phyloP scores from a whole-genome alignment of 2,888 invertebrate species.

The Nematopogon swammerdamellus region DNA sequence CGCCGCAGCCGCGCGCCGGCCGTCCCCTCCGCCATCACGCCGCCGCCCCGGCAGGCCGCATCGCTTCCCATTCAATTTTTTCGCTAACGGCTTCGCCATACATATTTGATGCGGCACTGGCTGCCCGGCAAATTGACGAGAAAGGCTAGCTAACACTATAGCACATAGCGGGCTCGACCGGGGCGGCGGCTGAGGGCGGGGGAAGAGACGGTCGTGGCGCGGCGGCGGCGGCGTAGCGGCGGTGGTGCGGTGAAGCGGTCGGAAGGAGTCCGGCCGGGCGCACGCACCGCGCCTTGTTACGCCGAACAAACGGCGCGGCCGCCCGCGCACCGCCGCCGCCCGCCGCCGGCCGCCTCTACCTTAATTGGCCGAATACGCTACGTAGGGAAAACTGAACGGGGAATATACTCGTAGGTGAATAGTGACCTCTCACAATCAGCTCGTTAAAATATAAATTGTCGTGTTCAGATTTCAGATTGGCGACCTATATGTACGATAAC shows the following conservation, averaged over 20 bases:
- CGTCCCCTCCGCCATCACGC: too few species aligned
- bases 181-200: background rate
- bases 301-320: background rate
- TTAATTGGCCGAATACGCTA: background rate
- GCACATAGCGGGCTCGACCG: background rate
- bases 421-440: background rate
- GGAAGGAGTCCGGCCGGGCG: background rate
- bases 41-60: too few species aligned
- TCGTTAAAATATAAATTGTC: background rate
- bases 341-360: background rate
- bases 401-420: background rate
- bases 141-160: background rate
- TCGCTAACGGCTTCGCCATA: conserved; percentile 22
- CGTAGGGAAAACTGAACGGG: background rate
- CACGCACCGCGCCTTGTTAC: background rate
- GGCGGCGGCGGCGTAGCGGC: too few species aligned
- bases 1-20: background rate
- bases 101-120: conserved; percentile 30
- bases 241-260: background rate
- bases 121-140: background rate
- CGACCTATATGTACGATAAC: too few species aligned
- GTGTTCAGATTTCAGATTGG: too few species aligned
- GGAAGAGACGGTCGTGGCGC: too few species aligned
- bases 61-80: conserved; percentile 9
- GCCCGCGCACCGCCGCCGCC: too few species aligned